Percentiles rank a stretch among this genome's conserved stretches.
These are phyloP conservation scores for Litoditis marina DNA, from an alignment of 2,888 invertebrate genomes.

Conservation along the genomic window DNA sequence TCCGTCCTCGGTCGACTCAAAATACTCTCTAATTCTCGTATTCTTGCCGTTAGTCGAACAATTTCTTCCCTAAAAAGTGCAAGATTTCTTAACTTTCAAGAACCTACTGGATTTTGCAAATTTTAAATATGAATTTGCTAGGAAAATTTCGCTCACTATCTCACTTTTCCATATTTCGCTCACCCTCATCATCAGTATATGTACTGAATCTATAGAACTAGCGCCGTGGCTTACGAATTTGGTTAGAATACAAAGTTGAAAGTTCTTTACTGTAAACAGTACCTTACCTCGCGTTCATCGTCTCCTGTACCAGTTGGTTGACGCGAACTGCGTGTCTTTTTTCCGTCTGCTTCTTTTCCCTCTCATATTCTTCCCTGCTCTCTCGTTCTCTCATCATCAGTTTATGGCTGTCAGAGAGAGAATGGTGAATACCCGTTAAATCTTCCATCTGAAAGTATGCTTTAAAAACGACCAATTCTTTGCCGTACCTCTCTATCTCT, in stretches of 20 bases:
- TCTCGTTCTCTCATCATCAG: slow-evolving; percentile 32
- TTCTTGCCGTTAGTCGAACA: slow-evolving; percentile 30
- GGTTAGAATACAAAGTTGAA: too few relatives aligned
- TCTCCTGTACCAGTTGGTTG: slow-evolving; percentile 56
- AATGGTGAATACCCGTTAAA: too few relatives aligned
- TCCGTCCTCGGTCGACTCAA: slow-evolving; percentile 17
- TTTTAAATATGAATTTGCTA: too few relatives aligned
- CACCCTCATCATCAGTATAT: too few relatives aligned
- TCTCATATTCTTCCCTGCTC: slow-evolving; percentile 27
- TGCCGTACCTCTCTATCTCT: too few relatives aligned
- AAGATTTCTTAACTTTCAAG: too few relatives aligned
- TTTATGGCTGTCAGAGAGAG: slow-evolving; percentile 33
- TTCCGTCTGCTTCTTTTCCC: slow-evolving; percentile 49
- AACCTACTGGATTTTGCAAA: too few relatives aligned
- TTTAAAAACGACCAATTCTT: too few relatives aligned
- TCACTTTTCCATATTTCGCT: neutral
- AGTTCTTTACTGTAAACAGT: neutral
- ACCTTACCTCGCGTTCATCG: slow-evolving; percentile 46
- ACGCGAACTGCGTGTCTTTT: slow-evolving; percentile 55
- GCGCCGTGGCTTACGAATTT: too few relatives aligned
- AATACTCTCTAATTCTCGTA: slow-evolving; percentile 28
- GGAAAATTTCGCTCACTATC: neutral
- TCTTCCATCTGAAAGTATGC: slow-evolving; percentile 48
- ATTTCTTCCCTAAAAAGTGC: slow-evolving; percentile 45
- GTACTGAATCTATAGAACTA: neutral